Evolutionary conservation across 2,797 vertebrate species (phyloP).

Genomic region (Characodon lateralis): DNA sequence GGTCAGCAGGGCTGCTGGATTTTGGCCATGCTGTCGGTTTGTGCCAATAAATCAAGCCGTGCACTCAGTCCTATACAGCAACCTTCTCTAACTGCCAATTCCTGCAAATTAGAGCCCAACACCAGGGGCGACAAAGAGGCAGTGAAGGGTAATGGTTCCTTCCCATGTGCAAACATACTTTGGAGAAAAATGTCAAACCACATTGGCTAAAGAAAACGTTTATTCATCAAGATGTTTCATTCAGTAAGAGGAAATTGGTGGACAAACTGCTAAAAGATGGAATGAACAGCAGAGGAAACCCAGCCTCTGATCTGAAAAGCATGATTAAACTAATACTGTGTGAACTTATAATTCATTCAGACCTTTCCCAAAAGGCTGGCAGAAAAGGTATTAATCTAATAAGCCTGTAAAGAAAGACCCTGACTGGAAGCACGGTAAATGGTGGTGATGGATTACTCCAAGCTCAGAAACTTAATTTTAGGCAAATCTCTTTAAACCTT

Average conservation of each 20-base stretch:
- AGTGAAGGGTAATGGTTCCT: constrained; percentile 54
- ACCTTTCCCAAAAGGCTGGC: constrained; percentile 59
- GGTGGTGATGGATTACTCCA: constrained; percentile 77
- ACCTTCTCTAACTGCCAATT: constrained; percentile 33
- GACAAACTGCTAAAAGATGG: constrained; percentile 55
- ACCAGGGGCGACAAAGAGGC: constrained; percentile 55
- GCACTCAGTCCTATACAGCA: constrained; percentile 42
- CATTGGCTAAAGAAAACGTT: constrained; percentile 53
- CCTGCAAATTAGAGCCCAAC: constrained; percentile 61
- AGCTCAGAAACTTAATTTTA: constrained; percentile 76
- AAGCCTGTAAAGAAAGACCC: constrained; percentile 72
- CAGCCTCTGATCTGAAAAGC: constrained; percentile 55
- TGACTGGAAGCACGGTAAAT: constrained; percentile 69
- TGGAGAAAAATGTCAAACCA: constrained; percentile 58
- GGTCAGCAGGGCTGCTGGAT: constrained; percentile 54
- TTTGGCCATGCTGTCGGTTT: constrained; percentile 16
- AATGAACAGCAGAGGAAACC: constrained; percentile 35
- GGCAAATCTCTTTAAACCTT: constrained; percentile 74
- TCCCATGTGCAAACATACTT: constrained; percentile 39
- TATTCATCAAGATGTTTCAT: constrained; percentile 51
- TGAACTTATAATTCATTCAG: constrained; percentile 75
- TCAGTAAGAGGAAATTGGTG: constrained; percentile 43
- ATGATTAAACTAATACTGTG: constrained; percentile 57
- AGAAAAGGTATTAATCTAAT: constrained; percentile 79
- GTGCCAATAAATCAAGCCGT: constrained; percentile 46